Evolutionary conservation across 1,140 invertebrate species (phyloP).

Genomic region (Ostrea edulis): DNA sequence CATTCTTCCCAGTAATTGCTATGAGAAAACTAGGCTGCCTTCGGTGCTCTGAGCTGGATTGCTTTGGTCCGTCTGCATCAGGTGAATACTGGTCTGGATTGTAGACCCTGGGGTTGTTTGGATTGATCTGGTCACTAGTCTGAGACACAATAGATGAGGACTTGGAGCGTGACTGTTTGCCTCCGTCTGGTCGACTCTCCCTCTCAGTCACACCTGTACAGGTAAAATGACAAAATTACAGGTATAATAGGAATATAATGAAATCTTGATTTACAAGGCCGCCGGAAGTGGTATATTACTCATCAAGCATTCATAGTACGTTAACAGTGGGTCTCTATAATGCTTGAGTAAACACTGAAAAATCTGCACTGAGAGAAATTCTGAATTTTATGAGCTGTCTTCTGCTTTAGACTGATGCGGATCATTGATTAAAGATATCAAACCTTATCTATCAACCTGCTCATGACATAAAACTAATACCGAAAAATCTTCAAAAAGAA

Average conservation of each 20-base stretch:
- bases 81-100: conserved; percentile 55
- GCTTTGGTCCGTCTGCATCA: conserved; percentile 53
- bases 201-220: conserved; percentile 35
- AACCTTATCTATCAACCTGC: conserved; percentile 17
- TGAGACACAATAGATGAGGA: neutral
- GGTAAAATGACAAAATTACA: conserved; percentile 29
- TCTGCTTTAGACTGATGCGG: neutral
- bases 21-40: conserved; percentile 75
- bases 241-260: conserved; percentile 22
- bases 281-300: conserved; percentile 26
- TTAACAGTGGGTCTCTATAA: neutral
- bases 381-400: neutral
- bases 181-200: conserved; percentile 4
- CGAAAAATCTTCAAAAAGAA: neutral
- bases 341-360: conserved; percentile 4
- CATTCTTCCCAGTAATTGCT: conserved; percentile 69
- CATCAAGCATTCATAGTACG: neutral
- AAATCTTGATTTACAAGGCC: conserved; percentile 32
- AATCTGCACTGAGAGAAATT: neutral
- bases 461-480: neutral
- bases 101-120: conserved; percentile 90
- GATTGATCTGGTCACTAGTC: conserved; percentile 17
- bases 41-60: conserved; percentile 66
- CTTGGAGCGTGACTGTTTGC: conserved; percentile 29
- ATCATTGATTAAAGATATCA: conserved; percentile 9